A percentile compares a stretch with the other conserved stretches of the same genome.
Conservation (phyloP, 92 coral and sea anemone genomes). For the Meandrina meandrites region DNA sequence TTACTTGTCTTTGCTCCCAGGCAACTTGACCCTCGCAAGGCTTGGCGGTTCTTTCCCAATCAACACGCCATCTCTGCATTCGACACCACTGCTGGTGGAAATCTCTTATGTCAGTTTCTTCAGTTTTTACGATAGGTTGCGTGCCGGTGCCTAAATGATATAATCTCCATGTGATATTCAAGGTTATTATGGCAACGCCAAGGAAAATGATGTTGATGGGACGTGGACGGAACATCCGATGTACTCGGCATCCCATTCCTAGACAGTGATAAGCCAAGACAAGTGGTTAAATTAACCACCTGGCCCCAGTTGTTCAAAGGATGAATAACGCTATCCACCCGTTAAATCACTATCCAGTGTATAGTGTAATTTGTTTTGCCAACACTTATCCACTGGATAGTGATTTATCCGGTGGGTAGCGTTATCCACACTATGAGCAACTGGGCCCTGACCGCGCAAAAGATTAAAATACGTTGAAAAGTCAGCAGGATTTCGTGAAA, state of each 20-base stretch:
- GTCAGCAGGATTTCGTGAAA: too few species aligned
- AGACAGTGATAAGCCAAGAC: background rate
- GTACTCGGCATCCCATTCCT: constrained; percentile 13
- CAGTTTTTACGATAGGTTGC: background rate
- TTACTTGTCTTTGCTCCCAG: constrained; percentile 69
- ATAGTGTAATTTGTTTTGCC: background rate
- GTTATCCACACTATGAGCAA: too few species aligned
- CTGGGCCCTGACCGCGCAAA: too few species aligned
- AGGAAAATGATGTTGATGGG: background rate
- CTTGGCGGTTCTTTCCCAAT: constrained; percentile 69
- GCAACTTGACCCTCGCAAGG: constrained; percentile 66
- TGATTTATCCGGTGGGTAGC: too few species aligned
- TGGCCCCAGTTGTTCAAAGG: too few species aligned
- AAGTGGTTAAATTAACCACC: background rate
- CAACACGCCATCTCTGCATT: constrained; percentile 80
- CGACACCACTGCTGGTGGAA: constrained; percentile 77
- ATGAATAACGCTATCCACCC: too few species aligned
- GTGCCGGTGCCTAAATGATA: too few species aligned
- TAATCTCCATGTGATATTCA: background rate
- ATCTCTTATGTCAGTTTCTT: constrained; percentile 17
- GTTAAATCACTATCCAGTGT: background rate
- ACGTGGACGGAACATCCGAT: background rate
- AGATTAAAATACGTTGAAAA: too few species aligned
- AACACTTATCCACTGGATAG: too few species aligned
- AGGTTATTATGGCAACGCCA: background rate